Conservation (phyloP, 2,113 vertebrate species). For the Myrmophylax atrothorax region DNA sequence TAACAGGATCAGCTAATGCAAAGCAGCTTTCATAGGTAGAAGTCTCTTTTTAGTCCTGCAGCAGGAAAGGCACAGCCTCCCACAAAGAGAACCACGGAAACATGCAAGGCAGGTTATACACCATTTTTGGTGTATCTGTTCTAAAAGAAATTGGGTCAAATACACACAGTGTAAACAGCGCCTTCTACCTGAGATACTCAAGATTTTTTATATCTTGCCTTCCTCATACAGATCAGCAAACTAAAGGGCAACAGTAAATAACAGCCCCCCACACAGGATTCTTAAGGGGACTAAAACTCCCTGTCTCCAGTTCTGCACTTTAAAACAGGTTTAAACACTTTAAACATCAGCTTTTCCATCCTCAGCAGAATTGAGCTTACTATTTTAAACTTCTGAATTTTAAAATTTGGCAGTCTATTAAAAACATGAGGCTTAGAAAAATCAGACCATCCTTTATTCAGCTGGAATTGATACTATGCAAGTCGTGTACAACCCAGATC, state of each 20-base stretch:
- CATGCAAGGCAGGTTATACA: neutral
- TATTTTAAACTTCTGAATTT: neutral
- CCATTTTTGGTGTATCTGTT: neutral
- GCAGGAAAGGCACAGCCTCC: neutral
- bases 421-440: neutral
- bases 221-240: neutral
- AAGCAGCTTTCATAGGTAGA: neutral
- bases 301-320: neutral
- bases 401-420: neutral
- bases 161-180: fast-evolving
- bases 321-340: neutral
- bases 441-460: neutral
- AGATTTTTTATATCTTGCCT: neutral
- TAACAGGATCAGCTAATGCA: neutral
- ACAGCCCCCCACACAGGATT: fast-evolving
- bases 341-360: neutral
- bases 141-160: neutral
- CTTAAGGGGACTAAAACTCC: neutral
- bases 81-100: neutral
- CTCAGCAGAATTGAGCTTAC: neutral
- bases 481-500: neutral
- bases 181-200: neutral
- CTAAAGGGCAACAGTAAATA: neutral
- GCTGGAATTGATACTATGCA: neutral
- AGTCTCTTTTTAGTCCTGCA: neutral